Evolutionary conservation across 2,888 invertebrate species (phyloP).

Genomic region (Leucophenga montana): DNA sequence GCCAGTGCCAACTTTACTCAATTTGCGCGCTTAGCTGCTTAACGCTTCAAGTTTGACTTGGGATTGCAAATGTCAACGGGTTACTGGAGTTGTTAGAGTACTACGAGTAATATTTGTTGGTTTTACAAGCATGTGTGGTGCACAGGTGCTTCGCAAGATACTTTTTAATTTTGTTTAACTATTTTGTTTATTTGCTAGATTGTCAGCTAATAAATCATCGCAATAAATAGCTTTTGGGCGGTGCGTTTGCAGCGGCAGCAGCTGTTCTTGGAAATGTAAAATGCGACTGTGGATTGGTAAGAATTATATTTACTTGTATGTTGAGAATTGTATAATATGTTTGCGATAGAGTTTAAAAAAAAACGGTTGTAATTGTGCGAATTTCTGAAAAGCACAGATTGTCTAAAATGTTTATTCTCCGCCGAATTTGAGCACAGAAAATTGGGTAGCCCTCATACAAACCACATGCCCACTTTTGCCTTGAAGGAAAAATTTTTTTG

Average conservation of each 20-base stretch:
- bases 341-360: constrained; percentile 17
- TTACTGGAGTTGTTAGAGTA: constrained; percentile 15
- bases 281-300: background rate
- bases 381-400: too few species aligned
- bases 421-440: too few species aligned
- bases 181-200: constrained; percentile 11
- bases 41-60: background rate
- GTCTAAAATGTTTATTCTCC: too few species aligned
- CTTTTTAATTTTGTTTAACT: background rate
- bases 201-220: constrained; percentile 23
- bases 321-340: too few species aligned
- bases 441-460: too few species aligned
- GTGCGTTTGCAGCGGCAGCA: constrained; percentile 14
- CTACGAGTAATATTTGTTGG: background rate
- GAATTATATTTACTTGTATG: background rate
- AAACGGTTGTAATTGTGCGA: too few species aligned
- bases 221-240: constrained; percentile 6
- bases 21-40: background rate
- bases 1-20: background rate
- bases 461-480: too few species aligned
- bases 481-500: too few species aligned
- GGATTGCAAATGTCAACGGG: constrained; percentile 24
- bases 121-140: background rate
- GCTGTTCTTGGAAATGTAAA: background rate
- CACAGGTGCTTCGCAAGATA: background rate